These are phyloP conservation scores for Chrysopilus asiliformis DNA, from an alignment of 2,888 invertebrate species.

Conservation along the genomic window DNA sequence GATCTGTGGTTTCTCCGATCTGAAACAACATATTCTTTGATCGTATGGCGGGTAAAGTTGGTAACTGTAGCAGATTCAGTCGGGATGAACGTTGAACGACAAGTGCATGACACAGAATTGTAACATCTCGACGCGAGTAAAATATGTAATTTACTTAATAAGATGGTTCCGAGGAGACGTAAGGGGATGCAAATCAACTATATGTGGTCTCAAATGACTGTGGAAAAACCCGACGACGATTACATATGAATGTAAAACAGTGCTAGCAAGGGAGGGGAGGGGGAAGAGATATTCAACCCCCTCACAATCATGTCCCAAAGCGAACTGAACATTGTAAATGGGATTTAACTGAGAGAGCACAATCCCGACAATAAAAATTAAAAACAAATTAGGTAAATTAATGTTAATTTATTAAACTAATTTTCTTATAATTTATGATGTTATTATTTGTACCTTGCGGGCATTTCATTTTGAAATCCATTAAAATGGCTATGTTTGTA, in stretches of 20 bases:
- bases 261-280: too few relatives aligned
- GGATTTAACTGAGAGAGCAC: neutral
- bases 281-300: too few relatives aligned
- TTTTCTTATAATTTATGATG: slow-evolving; percentile 15
- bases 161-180: slow-evolving; percentile 8
- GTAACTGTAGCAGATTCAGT: too few relatives aligned
- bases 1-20: too few relatives aligned
- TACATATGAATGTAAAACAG: too few relatives aligned
- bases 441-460: slow-evolving; percentile 8
- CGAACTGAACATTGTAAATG: neutral
- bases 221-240: too few relatives aligned
- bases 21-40: too few relatives aligned
- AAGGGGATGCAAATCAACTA: too few relatives aligned
- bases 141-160: slow-evolving; percentile 14
- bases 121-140: slow-evolving; percentile 7
- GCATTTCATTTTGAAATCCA: slow-evolving; percentile 10
- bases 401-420: slow-evolving; percentile 15
- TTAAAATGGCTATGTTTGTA: slow-evolving; percentile 11
- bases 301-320: neutral
- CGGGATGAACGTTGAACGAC: neutral
- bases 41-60: too few relatives aligned
- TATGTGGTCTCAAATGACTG: too few relatives aligned
- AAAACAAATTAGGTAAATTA: slow-evolving; percentile 16
- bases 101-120: neutral
- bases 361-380: slow-evolving; percentile 7